A percentile compares a stretch with the other conserved stretches of the same genome.
phyloP scores from a whole-genome alignment of 1,140 invertebrate species.

The Tetraneura akinire region DNA sequence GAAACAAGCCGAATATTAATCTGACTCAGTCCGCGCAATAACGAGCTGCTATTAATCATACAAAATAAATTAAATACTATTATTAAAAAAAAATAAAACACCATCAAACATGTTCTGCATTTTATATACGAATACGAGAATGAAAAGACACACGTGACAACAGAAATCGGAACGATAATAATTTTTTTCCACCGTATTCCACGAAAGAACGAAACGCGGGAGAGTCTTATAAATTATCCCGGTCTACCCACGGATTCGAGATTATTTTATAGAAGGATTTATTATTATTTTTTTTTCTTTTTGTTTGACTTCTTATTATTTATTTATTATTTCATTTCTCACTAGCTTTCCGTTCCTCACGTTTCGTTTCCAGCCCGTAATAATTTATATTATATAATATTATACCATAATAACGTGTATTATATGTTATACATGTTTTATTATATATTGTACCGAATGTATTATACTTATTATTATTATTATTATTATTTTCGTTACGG shows the following conservation, averaged over 20 bases:
- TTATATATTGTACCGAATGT: not conserved
- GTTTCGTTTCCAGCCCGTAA: not conserved
- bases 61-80: not conserved
- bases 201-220: too few species aligned
- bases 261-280: slow-evolving; percentile 23
- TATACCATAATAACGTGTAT: not conserved
- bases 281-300: not conserved
- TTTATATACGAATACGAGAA: not conserved
- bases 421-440: not conserved
- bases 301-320: not conserved
- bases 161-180: not conserved
- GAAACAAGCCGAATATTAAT: not conserved
- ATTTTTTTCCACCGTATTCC: too few species aligned
- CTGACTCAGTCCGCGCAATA: not conserved
- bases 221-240: slow-evolving; percentile 36
- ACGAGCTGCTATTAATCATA: not conserved
- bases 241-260: slow-evolving; percentile 32
- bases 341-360: not conserved
- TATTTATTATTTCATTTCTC: not conserved
- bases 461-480: too few species aligned
- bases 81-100: too few species aligned
- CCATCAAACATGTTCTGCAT: too few species aligned
- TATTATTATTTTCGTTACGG: slow-evolving; percentile 10
- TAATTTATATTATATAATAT: slow-evolving; percentile 41
- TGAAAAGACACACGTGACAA: slow-evolving; percentile 33